Conservation (phyloP, 2,113 vertebrate species). For the Pithys albifrons region DNA sequence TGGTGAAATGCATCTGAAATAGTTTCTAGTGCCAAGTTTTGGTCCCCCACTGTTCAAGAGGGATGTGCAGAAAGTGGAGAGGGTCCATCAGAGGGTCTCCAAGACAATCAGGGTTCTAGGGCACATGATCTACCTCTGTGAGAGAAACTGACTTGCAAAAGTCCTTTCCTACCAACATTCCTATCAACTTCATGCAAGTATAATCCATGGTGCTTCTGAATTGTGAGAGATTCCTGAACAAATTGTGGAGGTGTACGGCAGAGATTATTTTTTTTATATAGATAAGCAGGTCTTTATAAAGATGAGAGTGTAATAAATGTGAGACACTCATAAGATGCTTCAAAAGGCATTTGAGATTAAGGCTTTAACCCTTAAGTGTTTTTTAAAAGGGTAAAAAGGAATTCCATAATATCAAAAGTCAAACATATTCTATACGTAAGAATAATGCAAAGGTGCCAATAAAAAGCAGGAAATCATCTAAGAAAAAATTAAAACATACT, state of each 20-base stretch:
- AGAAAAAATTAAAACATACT: neutral
- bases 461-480: neutral
- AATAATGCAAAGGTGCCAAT: neutral
- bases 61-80: neutral
- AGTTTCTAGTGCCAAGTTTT: neutral
- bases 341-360: neutral
- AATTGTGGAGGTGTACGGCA: neutral
- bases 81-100: neutral
- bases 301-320: neutral
- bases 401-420: neutral
- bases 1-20: neutral
- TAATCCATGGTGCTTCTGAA: neutral
- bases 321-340: neutral
- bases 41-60: neutral
- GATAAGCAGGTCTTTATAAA: neutral
- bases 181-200: neutral
- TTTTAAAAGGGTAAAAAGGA: neutral
- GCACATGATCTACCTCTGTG: accelerated
- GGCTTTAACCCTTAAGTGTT: neutral
- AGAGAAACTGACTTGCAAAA: neutral
- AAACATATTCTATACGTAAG: neutral
- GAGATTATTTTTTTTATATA: neutral
- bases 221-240: neutral
- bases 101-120: neutral
- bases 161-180: neutral